A percentile compares a stretch with the other conserved stretches of the same genome.
Evolutionary conservation across 2,113 vertebrate genomes (phyloP).

Genomic region (Mustela nigripes): DNA sequence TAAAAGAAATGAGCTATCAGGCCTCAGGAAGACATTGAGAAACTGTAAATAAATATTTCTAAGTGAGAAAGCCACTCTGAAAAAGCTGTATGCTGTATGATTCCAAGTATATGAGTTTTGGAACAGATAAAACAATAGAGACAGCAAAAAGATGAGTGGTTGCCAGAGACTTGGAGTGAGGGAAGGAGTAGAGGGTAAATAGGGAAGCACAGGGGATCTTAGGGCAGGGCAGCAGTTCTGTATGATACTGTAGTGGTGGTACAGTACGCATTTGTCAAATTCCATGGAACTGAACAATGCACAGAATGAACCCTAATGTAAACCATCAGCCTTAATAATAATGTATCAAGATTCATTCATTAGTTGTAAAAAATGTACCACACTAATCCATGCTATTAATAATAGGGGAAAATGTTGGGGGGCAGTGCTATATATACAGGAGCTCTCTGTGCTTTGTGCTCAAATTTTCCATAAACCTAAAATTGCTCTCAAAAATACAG

Average conservation of each 20-base stretch:
- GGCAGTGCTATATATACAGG: neutral
- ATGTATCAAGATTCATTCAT: neutral
- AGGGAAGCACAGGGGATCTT: neutral
- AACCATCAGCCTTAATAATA: neutral
- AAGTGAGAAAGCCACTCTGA: neutral
- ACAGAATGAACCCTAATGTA: neutral
- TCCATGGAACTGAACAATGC: neutral
- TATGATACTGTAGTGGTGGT: neutral
- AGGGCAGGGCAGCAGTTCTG: neutral
- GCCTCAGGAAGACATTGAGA: neutral
- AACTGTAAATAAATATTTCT: neutral
- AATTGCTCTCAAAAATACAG: neutral
- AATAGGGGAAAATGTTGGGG: neutral
- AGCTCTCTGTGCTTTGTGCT: neutral
- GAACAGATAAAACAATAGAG: neutral
- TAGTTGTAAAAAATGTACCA: neutral
- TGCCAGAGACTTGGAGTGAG: neutral
- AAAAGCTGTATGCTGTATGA: neutral
- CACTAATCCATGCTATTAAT: neutral
- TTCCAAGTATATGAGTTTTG: neutral
- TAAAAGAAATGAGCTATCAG: neutral
- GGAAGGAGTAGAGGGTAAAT: neutral
- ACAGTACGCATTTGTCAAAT: neutral
- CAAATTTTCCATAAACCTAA: neutral
- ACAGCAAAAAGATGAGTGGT: neutral